A percentile compares a stretch with the other conserved stretches of the same genome.
Evolutionary conservation across 2,888 invertebrate species (phyloP).

Genomic region (Epinotia ramella): DNA sequence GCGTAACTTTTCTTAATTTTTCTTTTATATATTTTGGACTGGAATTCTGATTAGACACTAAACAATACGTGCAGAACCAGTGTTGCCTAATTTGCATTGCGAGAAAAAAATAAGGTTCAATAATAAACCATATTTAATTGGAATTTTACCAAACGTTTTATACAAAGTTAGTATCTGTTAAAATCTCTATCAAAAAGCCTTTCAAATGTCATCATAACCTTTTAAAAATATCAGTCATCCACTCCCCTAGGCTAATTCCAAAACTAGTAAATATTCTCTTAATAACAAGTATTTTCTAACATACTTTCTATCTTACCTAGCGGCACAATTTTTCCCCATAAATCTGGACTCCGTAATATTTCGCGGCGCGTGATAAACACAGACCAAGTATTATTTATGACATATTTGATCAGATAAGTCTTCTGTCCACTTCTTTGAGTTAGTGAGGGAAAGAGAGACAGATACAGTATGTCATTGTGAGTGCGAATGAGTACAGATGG

Average conservation of each 20-base stretch:
- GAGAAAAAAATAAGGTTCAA: too few relatives aligned
- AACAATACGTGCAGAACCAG: too few relatives aligned
- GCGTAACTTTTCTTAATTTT: too few relatives aligned
- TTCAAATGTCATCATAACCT: not conserved
- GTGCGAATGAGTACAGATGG: not conserved
- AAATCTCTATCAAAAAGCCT: not conserved
- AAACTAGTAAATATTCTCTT: conserved; percentile 38
- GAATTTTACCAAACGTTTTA: too few relatives aligned
- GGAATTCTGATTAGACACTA: too few relatives aligned
- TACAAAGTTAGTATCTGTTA: not conserved
- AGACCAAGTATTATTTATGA: conserved; percentile 79
- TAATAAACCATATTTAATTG: too few relatives aligned
- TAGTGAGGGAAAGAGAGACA: conserved; percentile 17
- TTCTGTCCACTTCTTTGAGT: conserved; percentile 70
- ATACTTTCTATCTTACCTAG: conserved; percentile 39
- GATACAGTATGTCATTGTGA: conserved; percentile 23
- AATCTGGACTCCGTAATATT: conserved; percentile 73
- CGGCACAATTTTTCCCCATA: conserved; percentile 65
- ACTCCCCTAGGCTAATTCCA: conserved; percentile 1
- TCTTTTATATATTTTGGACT: too few relatives aligned
- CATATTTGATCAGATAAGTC: conserved; percentile 78
- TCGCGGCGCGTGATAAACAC: conserved; percentile 78
- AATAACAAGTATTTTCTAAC: conserved; percentile 38
- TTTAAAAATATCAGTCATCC: not conserved
- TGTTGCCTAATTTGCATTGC: too few relatives aligned